Evolutionary conservation across 92 coral and sea anemone species (phyloP), one percentile per base, ranked within the genome.

Genomic region (Blastomussa wellsi): DNA sequence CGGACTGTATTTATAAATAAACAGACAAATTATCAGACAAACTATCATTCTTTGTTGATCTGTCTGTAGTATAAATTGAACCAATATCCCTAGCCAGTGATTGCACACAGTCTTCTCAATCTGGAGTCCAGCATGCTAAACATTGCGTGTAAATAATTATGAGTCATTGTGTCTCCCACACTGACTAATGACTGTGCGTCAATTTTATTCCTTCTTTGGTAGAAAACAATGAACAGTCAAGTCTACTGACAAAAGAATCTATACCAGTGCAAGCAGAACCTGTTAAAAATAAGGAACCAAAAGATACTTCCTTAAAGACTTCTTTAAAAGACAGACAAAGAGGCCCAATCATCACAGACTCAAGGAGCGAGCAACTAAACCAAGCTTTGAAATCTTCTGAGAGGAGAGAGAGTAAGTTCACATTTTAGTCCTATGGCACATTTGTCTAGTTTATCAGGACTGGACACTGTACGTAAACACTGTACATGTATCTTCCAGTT

Each of bases 301-400:
- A 75, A 35, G 87, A 74, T 66, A 47, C 71, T 59, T 8, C 72
- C 35, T 53, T 19, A 35, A 82, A 59, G 79, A n/a, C 9, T 16
- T 84, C 80, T 9, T 66, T 87, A 73, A 89, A 78, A 41, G 84
- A 78, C 16, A 93, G 82, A 39, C 86, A 84, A 59, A 87, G 76
- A 87, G 91, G 97, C 64, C 90, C 97, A 37, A 41, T 62, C 8
- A 83, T 85, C 81, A 72, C 86, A 41, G 80, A 83, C 0, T 4
- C 83, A 75, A 89, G 36, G 55, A 94, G 85, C 37, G 65, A 81
- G 72, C 26, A 55, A n/a, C 69, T 32, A 36, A 75, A 60, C 72
- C 87, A 73, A 26, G 38, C 51, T n/a, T 51, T 69, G 5, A 87
- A 74, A 76, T 81, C 60, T 70, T 22, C 86, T 74, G 79, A 71